Evolutionary conservation across 53 echinoderm and acorn worm species (phyloP).

Genomic region (Temnopleurus reevesii): DNA sequence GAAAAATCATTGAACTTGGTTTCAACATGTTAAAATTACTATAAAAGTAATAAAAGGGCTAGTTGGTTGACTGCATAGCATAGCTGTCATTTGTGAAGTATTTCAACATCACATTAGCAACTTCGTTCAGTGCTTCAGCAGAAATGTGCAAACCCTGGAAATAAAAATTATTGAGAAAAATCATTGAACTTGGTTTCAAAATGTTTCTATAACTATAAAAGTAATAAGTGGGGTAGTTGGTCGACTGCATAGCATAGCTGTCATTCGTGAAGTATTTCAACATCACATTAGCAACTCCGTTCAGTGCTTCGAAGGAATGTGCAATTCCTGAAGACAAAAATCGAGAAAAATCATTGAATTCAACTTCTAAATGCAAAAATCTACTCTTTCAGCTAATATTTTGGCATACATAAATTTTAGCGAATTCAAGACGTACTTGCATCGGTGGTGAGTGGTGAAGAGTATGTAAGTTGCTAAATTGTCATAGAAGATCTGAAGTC

Average conservation of each 20-base stretch:
- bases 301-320: slow-evolving; percentile 82
- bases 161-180: too few relatives aligned
- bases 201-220: too few relatives aligned
- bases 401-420: too few relatives aligned
- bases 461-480: too few relatives aligned
- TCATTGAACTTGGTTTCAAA: too few relatives aligned
- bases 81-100: slow-evolving; percentile 77
- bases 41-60: too few relatives aligned
- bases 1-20: background rate
- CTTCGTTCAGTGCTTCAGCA: slow-evolving; percentile 74
- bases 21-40: too few relatives aligned
- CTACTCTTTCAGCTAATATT: too few relatives aligned
- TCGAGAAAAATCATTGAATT: background rate
- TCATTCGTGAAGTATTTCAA: slow-evolving; percentile 83
- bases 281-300: slow-evolving; percentile 70
- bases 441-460: too few relatives aligned
- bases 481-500: too few relatives aligned
- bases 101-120: slow-evolving; percentile 74
- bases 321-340: slow-evolving; percentile 80
- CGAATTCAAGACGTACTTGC: too few relatives aligned
- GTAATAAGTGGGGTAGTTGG: slow-evolving; percentile 93
- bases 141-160: slow-evolving; percentile 88
- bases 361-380: too few relatives aligned
- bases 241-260: slow-evolving; percentile 66
- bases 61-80: slow-evolving; percentile 74